These are phyloP conservation scores for Calcarius ornatus DNA, from an alignment of 2,113 vertebrate species.

Conservation along the genomic window DNA sequence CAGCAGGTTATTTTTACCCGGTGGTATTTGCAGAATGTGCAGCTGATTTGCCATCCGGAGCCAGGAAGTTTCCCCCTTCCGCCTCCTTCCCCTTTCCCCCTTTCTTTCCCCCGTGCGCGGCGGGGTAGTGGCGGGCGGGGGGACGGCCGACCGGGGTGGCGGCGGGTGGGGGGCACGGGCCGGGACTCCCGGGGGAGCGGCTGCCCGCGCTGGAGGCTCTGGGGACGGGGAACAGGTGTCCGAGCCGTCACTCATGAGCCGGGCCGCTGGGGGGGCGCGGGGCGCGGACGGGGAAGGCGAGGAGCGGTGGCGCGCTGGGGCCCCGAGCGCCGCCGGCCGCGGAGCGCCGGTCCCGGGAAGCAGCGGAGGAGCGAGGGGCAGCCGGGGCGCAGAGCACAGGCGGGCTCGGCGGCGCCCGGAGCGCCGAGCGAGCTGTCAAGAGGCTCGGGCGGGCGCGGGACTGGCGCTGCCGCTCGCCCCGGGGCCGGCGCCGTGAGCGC, in stretches of 20 bases:
- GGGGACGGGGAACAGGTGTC: constrained; percentile 76
- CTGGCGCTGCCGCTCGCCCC: background rate
- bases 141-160: background rate
- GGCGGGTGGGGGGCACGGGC: background rate
- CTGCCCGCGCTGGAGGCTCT: constrained; percentile 52
- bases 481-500: background rate
- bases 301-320: background rate
- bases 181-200: background rate
- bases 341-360: background rate
- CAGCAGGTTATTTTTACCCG: constrained; percentile 71
- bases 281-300: background rate
- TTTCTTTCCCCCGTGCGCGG: constrained; percentile 8
- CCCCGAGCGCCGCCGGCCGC: background rate
- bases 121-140: background rate
- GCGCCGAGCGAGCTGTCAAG: background rate
- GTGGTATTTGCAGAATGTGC: constrained; percentile 75
- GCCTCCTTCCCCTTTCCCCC: constrained; percentile 6
- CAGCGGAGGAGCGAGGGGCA: background rate
- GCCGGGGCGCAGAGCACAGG: background rate
- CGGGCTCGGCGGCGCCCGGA: background rate
- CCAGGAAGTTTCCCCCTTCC: constrained; percentile 66
- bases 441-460: background rate
- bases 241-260: constrained; percentile 67
- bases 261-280: background rate
- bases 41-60: constrained; percentile 73